Evolutionary conservation across 2,888 invertebrate genomes (phyloP), one percentile per base, ranked within the genome.

Genomic region (Folsomia candida): DNA sequence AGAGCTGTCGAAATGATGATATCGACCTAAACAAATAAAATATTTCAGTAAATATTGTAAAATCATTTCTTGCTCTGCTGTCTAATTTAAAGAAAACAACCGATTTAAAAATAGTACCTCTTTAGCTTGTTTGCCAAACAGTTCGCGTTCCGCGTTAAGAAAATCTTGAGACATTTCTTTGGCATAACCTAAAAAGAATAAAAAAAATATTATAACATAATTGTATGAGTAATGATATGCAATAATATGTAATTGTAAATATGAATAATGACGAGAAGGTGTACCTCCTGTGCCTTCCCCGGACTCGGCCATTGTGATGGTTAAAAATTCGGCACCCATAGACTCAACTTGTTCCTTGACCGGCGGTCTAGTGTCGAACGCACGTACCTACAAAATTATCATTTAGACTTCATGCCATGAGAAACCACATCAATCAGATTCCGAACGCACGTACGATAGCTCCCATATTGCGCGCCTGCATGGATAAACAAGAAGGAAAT

Each of bases 1-100:
- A 94, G 87, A 3, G 94, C 94, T 0, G 94, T 94, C n/a, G 90
- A 89, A 81, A 94, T 93, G 78, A 94, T 87, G 51, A 94, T 89
- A 81, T 94, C 94, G 0, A 93, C n/a, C n/a, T n/a, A n/a, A n/a
- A n/a, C n/a, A n/a, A n/a, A n/a, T n/a, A n/a, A n/a, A n/a, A n/a
- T n/a, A n/a, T n/a, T n/a, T 59, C 54, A 54, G 28, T 9, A 51
- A 11, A 18, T 2, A 51, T 22, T 20, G 20, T 2, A 54, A 54
- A 24, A n/a, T n/a, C n/a, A n/a, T n/a, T n/a, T n/a, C n/a, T n/a
- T n/a, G n/a, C n/a, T n/a, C n/a, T n/a, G n/a, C n/a, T n/a, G n/a
- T n/a, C n/a, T n/a, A n/a, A n/a, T n/a, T n/a, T n/a, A n/a, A 51
- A 28, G 51, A n/a, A n/a, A n/a, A n/a, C n/a, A n/a, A n/a, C n/a